Evolutionary conservation across 2,888 invertebrate species (phyloP).

Genomic region (Mythimna albipuncta): DNA sequence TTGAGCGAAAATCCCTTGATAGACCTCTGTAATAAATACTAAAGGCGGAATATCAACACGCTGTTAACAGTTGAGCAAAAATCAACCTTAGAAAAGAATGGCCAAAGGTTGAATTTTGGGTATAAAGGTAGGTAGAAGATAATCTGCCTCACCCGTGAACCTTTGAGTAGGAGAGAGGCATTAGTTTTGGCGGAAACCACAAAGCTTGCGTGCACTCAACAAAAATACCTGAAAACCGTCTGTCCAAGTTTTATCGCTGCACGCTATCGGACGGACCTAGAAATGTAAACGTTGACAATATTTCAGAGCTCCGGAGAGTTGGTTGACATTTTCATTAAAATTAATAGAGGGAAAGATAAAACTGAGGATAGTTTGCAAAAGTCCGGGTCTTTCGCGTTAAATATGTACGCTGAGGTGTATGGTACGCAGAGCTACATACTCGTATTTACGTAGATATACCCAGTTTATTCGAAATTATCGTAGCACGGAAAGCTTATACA

Average conservation of each 20-base stretch:
- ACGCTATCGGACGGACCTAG: constrained; percentile 6
- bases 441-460: background rate
- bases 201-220: background rate
- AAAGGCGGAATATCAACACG: background rate
- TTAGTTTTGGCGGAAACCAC: constrained; percentile 6
- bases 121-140: background rate
- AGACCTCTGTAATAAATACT: constrained; percentile 11
- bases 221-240: constrained; percentile 8
- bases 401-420: constrained; percentile 35
- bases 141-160: background rate
- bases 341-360: constrained; percentile 52
- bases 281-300: constrained; percentile 28
- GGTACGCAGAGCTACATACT: background rate
- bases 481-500: background rate
- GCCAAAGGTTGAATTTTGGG: background rate
- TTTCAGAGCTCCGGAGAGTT: constrained; percentile 25
- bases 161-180: background rate
- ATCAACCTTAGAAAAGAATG: background rate
- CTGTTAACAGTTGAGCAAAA: background rate
- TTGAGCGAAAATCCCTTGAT: constrained; percentile 23
- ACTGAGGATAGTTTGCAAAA: constrained; percentile 47
- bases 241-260: constrained; percentile 3
- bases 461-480: too few species aligned
- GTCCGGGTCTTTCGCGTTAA: constrained; percentile 43
- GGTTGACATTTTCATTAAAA: constrained; percentile 61